These are phyloP conservation scores for Phengaris alcon DNA, from an alignment of 2,888 invertebrate species.

Conservation along the genomic window DNA sequence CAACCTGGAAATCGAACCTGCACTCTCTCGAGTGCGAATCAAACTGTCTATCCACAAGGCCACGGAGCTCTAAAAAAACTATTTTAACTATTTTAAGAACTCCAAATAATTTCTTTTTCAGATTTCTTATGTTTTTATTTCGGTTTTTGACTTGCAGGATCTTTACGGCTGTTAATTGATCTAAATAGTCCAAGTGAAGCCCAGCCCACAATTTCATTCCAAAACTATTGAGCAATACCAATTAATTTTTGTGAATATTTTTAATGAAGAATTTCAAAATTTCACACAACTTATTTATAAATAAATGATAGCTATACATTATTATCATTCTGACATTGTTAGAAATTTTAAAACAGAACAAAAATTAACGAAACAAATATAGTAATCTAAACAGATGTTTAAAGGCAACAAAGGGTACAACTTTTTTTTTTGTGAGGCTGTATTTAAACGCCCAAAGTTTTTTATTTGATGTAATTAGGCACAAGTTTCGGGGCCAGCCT, in stretches of 20 bases:
- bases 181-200: no score
- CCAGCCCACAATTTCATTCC: no score
- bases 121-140: neutral
- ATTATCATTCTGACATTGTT: neutral
- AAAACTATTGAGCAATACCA: no score
- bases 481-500: conserved; percentile 21
- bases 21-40: no score
- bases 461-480: conserved; percentile 28
- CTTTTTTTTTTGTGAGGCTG: conserved; percentile 11
- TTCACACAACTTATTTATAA: neutral
- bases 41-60: no score
- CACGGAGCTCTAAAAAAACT: neutral
- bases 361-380: conserved; percentile 9
- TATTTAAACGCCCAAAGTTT: conserved; percentile 24
- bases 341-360: neutral
- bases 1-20: no score
- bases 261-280: neutral
- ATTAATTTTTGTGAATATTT: no score
- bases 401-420: neutral
- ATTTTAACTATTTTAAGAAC: neutral
- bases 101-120: neutral
- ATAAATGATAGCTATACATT: no score
- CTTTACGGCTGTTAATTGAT: no score
- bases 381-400: conserved; percentile 6
- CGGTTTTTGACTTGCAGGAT: no score